Percentiles rank a stretch among this genome's conserved stretches.
Evolutionary conservation across 2,888 invertebrate genomes (phyloP).

Genomic region (Ormyrus thymus): DNA sequence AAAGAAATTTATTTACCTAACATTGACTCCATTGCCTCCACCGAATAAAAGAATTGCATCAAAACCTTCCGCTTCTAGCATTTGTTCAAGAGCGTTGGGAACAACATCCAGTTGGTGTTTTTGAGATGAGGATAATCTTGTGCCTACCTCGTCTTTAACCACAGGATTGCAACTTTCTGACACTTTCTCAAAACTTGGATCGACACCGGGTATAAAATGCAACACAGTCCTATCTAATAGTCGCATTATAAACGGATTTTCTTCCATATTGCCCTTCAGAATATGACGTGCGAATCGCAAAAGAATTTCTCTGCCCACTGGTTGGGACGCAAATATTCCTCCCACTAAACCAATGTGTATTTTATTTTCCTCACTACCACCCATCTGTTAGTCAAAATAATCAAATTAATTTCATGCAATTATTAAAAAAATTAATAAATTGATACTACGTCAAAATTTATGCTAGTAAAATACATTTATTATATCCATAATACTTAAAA

Average conservation of each 20-base stretch:
- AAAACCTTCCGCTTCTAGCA: slow-evolving; percentile 82
- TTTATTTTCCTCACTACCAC: slow-evolving; percentile 86
- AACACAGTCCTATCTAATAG: slow-evolving; percentile 85
- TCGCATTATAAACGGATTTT: slow-evolving; percentile 80
- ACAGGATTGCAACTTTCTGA: slow-evolving; percentile 73
- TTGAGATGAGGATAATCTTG: slow-evolving; percentile 78
- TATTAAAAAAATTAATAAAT: neutral
- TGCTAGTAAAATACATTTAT: too few species aligned
- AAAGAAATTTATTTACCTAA: slow-evolving; percentile 74
- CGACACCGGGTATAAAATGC: slow-evolving; percentile 86
- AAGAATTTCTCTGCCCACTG: slow-evolving; percentile 88
- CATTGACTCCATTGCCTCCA: slow-evolving; percentile 81
- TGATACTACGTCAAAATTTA: neutral
- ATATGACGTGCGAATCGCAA: slow-evolving; percentile 90
- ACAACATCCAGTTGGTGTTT: slow-evolving; percentile 74
- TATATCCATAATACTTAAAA: neutral
- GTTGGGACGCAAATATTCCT: slow-evolving; percentile 87
- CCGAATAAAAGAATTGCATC: slow-evolving; percentile 85
- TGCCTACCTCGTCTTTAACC: slow-evolving; percentile 81
- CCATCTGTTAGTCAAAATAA: slow-evolving; percentile 78
- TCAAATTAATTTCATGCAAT: too few species aligned
- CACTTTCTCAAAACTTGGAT: slow-evolving; percentile 77
- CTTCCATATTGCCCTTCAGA: slow-evolving; percentile 82
- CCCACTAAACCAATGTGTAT: slow-evolving; percentile 90
- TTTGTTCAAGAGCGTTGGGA: slow-evolving; percentile 80